Conservation (phyloP, 2,113 vertebrate genomes). For the Nyctibius bracteatus region DNA sequence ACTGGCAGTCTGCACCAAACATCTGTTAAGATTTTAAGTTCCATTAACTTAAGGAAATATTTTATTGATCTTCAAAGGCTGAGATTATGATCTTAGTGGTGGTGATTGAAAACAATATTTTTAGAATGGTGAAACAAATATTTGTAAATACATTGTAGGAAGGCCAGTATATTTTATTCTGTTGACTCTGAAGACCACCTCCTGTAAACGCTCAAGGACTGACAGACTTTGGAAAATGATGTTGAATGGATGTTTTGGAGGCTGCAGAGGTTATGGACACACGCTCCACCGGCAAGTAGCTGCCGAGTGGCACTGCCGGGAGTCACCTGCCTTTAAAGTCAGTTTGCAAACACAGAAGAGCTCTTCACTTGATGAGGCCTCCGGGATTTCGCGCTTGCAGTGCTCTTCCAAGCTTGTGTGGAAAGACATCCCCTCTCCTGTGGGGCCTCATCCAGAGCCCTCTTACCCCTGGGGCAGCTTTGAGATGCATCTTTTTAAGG, state of each 20-base stretch:
- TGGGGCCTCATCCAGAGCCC: neutral
- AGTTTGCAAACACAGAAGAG: neutral
- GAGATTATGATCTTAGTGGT: neutral
- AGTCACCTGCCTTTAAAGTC: neutral
- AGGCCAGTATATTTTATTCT: neutral
- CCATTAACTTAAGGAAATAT: slow-evolving; percentile 12
- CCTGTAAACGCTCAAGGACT: neutral
- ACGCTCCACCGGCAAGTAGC: fast-evolving
- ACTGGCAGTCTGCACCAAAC: neutral
- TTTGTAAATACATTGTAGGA: neutral
- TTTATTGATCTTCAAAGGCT: slow-evolving; percentile 12
- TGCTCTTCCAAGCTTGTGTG: fast-evolving
- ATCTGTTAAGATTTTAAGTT: no score
- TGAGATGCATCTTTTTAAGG: neutral
- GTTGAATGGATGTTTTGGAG: neutral
- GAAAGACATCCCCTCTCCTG: fast-evolving
- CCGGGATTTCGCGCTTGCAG: neutral
- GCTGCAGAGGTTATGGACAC: fast-evolving
- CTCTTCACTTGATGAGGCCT: neutral
- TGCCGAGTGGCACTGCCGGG: neutral
- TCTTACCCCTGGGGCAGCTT: neutral
- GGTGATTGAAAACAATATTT: neutral
- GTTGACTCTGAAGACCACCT: neutral
- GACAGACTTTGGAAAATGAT: neutral
- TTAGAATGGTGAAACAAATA: neutral